Conservation (phyloP, 2,888 invertebrate species). For the Cerastoderma edule region DNA sequence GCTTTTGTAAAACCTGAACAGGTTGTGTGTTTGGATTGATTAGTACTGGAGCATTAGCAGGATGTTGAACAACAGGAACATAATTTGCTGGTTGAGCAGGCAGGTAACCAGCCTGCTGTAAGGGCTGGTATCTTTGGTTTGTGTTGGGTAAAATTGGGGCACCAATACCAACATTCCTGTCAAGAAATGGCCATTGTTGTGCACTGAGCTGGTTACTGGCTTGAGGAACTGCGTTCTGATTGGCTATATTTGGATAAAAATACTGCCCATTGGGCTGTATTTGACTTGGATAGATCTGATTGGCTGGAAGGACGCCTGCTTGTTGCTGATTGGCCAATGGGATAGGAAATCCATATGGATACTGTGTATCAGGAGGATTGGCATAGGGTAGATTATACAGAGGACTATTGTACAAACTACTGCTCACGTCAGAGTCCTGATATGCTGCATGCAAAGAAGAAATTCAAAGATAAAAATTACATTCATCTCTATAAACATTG, state of each 20-base stretch:
- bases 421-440: constrained; percentile 35
- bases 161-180: constrained; percentile 29
- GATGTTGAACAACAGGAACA: constrained; percentile 33
- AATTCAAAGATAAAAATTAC: neutral
- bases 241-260: constrained; percentile 43
- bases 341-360: constrained; percentile 54
- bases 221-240: constrained; percentile 45
- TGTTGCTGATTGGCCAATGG: constrained; percentile 46
- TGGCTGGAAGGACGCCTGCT: constrained; percentile 40
- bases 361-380: constrained; percentile 39
- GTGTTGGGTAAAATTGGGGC: constrained; percentile 41
- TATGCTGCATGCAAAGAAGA: constrained; percentile 49
- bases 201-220: constrained; percentile 31
- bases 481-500: neutral
- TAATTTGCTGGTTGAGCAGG: constrained; percentile 30
- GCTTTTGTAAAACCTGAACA: constrained; percentile 7
- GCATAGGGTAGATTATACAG: constrained; percentile 37
- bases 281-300: constrained; percentile 49
- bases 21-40: constrained; percentile 25
- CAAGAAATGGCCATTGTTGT: constrained; percentile 42
- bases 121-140: constrained; percentile 14
- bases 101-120: constrained; percentile 22
- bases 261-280: constrained; percentile 39
- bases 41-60: constrained; percentile 20
- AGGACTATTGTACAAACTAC: constrained; percentile 39